These are phyloP conservation scores for Orcinus orca DNA, from an alignment of 2,113 vertebrate species.

Conservation along the genomic window DNA sequence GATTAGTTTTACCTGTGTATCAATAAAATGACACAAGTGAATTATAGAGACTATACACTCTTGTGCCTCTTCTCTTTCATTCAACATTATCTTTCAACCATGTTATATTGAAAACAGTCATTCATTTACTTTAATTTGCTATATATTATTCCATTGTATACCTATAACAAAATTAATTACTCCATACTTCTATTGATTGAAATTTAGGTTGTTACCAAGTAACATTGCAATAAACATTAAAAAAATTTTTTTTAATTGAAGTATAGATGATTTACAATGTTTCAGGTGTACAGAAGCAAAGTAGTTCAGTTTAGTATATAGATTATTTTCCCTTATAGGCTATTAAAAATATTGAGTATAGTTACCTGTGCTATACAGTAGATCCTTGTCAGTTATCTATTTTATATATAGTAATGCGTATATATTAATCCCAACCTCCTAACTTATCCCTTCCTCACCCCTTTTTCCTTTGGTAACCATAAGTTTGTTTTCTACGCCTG, in stretches of 20 bases:
- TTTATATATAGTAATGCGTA: background rate
- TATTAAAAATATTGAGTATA: background rate
- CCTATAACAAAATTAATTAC: background rate
- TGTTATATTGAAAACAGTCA: background rate
- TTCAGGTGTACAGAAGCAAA: background rate
- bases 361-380: background rate
- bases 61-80: background rate
- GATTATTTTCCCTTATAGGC: background rate
- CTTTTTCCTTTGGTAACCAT: background rate
- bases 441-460: no score
- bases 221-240: background rate
- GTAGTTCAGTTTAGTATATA: background rate
- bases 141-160: background rate
- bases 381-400: background rate
- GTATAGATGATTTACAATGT: background rate
- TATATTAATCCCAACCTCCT: background rate
- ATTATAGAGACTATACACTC: background rate
- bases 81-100: background rate
- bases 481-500: background rate
- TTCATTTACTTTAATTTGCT: background rate
- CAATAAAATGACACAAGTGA: background rate
- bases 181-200: background rate
- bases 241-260: background rate
- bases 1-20: background rate
- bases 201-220: background rate